phyloP scores from a whole-genome alignment of 35 echinoderm and acorn worm genomes.

The Lytechinus pictus region DNA sequence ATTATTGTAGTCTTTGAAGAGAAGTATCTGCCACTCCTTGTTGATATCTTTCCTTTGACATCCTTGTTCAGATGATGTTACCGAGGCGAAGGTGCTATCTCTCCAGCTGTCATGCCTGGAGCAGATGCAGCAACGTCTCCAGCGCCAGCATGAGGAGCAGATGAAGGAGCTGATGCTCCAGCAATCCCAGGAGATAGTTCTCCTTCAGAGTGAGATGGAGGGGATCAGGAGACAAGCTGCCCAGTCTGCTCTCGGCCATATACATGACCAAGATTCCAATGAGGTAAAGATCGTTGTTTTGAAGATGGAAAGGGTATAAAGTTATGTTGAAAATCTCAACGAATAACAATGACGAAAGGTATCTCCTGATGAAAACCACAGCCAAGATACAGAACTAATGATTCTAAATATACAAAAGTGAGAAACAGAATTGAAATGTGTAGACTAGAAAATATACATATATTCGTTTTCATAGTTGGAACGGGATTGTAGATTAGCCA shows the following conservation, averaged over 20 bases:
- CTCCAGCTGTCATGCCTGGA: slow-evolving; percentile 82
- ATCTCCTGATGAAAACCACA: no score
- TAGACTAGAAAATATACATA: no score
- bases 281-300: neutral
- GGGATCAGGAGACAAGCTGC: slow-evolving; percentile 60
- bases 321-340: no score
- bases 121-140: slow-evolving; percentile 68
- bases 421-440: no score
- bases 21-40: neutral
- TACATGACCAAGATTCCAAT: neutral
- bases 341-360: no score
- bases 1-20: no score
- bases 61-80: slow-evolving; percentile 27
- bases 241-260: neutral
- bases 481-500: no score
- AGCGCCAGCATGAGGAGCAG: slow-evolving; percentile 76
- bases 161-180: slow-evolving; percentile 68
- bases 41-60: neutral
- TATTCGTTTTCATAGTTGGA: no score
- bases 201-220: slow-evolving; percentile 81
- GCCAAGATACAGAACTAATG: no score
- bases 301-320: no score
- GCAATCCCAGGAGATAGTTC: slow-evolving; percentile 71
- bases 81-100: slow-evolving; percentile 57
- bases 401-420: no score